Percentiles rank a stretch among this genome's conserved stretches.
Evolutionary conservation across 2,888 invertebrate species (phyloP).

Genomic region (Ectemnius lituratus): DNA sequence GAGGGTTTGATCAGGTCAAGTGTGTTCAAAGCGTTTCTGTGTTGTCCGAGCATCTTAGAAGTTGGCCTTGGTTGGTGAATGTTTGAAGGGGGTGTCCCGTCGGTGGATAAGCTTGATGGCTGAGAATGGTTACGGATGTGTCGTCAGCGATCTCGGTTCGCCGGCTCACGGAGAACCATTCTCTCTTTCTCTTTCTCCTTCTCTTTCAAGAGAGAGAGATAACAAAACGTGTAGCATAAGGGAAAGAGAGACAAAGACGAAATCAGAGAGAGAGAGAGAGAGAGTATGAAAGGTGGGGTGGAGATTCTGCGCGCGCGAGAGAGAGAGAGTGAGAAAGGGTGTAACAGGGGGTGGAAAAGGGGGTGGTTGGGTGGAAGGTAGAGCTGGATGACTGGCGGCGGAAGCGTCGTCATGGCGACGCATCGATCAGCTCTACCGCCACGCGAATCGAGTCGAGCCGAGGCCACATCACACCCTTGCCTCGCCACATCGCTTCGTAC

Average conservation of each 20-base stretch:
- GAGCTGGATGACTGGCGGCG: conserved; percentile 77
- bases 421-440: conserved; percentile 80
- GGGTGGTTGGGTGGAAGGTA: conserved; percentile 53
- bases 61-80: conserved; percentile 10
- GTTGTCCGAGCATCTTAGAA: neutral
- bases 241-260: no score
- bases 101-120: conserved; percentile 26
- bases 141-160: conserved; percentile 37
- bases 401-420: conserved; percentile 83
- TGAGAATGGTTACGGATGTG: conserved; percentile 39
- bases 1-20: conserved; percentile 3
- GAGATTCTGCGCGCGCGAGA: no score
- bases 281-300: no score
- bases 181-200: conserved; percentile 27
- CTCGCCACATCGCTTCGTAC: conserved; percentile 38
- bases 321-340: conserved; percentile 6
- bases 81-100: conserved; percentile 4
- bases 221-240: no score
- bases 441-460: conserved; percentile 69
- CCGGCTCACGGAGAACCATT: conserved; percentile 39
- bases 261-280: no score
- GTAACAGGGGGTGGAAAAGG: conserved; percentile 38
- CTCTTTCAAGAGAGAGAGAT: conserved; percentile 48
- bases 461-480: conserved; percentile 56
- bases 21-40: neutral